phyloP scores from a whole-genome alignment of 2,113 vertebrate genomes.

The Chrysochloris asiatica region DNA sequence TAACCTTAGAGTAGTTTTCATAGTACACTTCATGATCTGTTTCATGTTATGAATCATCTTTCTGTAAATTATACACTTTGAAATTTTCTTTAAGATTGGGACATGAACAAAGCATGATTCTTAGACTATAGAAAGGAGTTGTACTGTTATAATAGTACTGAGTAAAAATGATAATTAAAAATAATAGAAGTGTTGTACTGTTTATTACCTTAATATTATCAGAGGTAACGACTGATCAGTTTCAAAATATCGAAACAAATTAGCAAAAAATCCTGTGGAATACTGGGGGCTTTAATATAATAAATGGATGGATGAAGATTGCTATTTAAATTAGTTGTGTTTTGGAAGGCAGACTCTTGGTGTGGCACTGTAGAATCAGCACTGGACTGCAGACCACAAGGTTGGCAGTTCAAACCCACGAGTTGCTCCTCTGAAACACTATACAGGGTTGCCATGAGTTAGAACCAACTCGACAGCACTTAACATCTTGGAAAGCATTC shows the following conservation, averaged over 20 bases:
- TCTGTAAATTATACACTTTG: conserved; percentile 9
- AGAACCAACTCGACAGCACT: no score
- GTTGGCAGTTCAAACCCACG: no score
- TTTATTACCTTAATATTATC: conserved; percentile 4
- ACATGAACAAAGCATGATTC: conserved; percentile 7
- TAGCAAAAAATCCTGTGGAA: conserved; percentile 2
- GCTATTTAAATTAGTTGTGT: conserved; percentile 33
- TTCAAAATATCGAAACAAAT: conserved; percentile 33
- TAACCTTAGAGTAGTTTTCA: background rate
- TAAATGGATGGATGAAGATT: conserved; percentile 23
- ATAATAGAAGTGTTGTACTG: background rate
- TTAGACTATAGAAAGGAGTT: conserved; percentile 15
- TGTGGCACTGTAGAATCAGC: no score
- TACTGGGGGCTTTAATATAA: conserved; percentile 21
- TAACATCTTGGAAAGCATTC: no score
- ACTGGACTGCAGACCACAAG: no score
- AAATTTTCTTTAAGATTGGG: conserved; percentile 30
- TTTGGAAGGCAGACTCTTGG: conserved; percentile 30
- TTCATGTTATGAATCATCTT: conserved; percentile 48
- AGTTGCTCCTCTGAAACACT: no score
- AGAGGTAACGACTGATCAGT: background rate
- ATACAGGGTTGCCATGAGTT: no score
- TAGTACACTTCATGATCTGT: background rate
- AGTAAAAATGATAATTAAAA: background rate
- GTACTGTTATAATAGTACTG: background rate